Conservation (phyloP, 2,113 vertebrate genomes). For the Zapornia atra region DNA sequence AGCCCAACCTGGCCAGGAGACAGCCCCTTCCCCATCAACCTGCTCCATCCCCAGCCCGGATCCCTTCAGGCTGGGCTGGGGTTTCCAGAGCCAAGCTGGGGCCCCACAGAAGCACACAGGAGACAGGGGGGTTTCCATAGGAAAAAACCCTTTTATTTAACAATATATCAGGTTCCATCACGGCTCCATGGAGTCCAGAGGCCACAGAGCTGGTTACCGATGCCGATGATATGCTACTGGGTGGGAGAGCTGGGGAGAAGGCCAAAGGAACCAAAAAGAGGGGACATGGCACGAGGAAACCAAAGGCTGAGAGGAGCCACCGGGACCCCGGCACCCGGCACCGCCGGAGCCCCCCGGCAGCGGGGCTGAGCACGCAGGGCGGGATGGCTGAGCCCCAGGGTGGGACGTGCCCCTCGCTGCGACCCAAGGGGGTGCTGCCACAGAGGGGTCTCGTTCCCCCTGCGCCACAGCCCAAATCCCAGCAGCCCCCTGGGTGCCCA, state of each 20-base stretch:
- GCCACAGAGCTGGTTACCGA: constrained; percentile 81
- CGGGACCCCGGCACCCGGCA: neutral
- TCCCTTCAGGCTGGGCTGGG: neutral
- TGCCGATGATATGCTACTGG: constrained; percentile 78
- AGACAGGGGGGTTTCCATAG: constrained; percentile 81
- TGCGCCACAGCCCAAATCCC: neutral
- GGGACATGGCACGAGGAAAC: constrained; percentile 79
- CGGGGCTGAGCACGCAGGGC: neutral
- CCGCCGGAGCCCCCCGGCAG: neutral
- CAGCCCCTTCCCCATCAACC: neutral
- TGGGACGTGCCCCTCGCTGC: neutral
- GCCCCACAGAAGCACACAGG: constrained; percentile 39
- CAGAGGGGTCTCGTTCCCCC: neutral
- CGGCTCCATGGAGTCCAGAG: constrained; percentile 82
- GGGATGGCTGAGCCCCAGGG: neutral
- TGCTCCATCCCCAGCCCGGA: neutral
- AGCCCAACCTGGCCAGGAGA: neutral
- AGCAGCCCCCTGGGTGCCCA: neutral
- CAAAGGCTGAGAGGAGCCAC: constrained; percentile 64
- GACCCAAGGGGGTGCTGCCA: neutral
- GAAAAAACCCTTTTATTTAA: constrained; percentile 89
- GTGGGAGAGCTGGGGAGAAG: constrained; percentile 78
- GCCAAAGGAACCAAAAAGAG: constrained; percentile 69
- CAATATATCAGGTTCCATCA: constrained; percentile 91
- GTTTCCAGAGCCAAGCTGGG: neutral